A percentile compares a stretch with the other conserved stretches of the same genome.
Evolutionary conservation across 2,113 vertebrate species (phyloP).

Genomic region (Procavia capensis): DNA sequence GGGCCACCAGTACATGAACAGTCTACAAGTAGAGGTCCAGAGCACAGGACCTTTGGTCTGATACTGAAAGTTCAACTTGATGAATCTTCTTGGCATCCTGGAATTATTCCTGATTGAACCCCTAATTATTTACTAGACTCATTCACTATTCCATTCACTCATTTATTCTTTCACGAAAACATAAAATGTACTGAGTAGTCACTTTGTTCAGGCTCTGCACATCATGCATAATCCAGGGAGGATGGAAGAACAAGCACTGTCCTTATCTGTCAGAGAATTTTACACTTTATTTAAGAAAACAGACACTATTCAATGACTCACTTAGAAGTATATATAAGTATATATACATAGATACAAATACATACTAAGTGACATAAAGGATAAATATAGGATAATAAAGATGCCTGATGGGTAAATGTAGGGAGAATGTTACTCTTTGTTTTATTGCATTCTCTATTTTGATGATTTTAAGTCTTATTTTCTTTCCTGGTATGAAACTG

Average conservation of each 20-base stretch:
- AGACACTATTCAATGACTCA: background rate
- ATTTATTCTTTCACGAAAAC: constrained; percentile 21
- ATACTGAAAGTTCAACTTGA: background rate
- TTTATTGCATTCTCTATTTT: background rate
- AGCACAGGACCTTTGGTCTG: background rate
- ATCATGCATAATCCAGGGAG: background rate
- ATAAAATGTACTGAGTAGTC: background rate
- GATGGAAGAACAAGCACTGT: background rate
- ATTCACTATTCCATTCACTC: background rate
- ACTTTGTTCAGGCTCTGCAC: background rate
- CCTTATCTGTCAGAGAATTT: background rate
- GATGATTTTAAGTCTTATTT: background rate
- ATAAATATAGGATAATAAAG: background rate
- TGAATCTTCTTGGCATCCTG: background rate
- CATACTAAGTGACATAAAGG: background rate
- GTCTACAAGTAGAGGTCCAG: background rate
- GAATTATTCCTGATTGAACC: background rate
- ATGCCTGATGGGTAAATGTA: background rate
- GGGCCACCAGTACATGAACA: background rate
- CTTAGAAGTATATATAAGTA: background rate
- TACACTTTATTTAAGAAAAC: background rate
- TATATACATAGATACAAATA: background rate
- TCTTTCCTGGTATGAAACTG: background rate
- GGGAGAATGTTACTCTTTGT: background rate
- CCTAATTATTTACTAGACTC: background rate